Conservation (phyloP, 2,888 invertebrate species). For the Onchidella celtica region DNA sequence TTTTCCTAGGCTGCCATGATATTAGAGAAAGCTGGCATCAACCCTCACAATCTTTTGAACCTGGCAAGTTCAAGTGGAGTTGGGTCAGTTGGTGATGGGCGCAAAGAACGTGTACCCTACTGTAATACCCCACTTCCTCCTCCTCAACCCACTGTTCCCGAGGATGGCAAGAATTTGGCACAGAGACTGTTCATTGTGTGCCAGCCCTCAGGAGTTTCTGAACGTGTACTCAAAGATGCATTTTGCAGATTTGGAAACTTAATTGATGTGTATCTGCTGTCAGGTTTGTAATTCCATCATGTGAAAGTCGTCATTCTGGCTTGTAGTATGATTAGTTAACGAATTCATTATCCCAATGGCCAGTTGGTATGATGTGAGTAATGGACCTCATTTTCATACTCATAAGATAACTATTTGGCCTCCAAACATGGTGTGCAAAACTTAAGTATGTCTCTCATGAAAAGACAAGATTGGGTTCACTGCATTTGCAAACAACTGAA, state of each 20-base stretch:
- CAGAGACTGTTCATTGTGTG: constrained; percentile 83
- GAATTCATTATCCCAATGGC: too few species aligned
- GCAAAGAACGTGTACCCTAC: constrained; percentile 76
- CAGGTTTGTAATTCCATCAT: constrained; percentile 82
- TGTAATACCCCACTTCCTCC: constrained; percentile 83
- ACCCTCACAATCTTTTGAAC: constrained; percentile 64
- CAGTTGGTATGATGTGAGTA: too few species aligned
- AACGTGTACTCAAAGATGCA: constrained; percentile 90
- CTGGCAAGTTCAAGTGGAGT: constrained; percentile 24
- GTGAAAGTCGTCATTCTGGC: too few species aligned
- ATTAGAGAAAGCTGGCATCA: constrained; percentile 71
- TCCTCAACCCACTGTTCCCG: constrained; percentile 82
- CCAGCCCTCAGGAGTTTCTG: constrained; percentile 86
- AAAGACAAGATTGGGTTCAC: too few species aligned
- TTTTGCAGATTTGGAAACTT: constrained; percentile 95
- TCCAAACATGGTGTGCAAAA: too few species aligned
- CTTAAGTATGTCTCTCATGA: too few species aligned
- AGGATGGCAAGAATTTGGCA: constrained; percentile 79
- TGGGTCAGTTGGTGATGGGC: constrained; percentile 48
- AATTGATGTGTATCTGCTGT: constrained; percentile 93
- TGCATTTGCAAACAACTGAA: too few species aligned
- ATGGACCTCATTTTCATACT: too few species aligned
- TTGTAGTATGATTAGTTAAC: too few species aligned
- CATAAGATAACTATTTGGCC: too few species aligned
- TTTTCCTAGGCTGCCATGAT: constrained; percentile 71